A percentile compares a stretch with the other conserved stretches of the same genome.
These are phyloP conservation scores for Andrena minutula DNA, from an alignment of 2,888 invertebrate species.

Conservation along the genomic window DNA sequence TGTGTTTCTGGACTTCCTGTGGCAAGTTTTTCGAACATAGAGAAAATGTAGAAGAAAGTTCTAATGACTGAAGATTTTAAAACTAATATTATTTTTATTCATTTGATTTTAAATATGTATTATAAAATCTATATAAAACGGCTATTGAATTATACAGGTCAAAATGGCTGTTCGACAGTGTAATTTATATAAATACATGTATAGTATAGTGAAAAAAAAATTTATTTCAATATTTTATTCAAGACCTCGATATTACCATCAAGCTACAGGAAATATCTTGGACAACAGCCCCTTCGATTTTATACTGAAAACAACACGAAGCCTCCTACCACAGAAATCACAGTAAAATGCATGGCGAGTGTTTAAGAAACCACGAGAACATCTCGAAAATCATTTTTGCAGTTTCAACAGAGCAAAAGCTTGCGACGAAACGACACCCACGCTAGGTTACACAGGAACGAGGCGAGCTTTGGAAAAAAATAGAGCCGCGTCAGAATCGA, in stretches of 20 bases:
- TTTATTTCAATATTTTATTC: too few species aligned
- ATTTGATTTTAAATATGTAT: too few species aligned
- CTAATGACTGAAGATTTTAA: too few species aligned
- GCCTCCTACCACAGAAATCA: neutral
- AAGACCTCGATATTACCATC: neutral
- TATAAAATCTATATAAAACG: too few species aligned
- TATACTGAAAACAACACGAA: neutral
- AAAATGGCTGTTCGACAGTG: too few species aligned
- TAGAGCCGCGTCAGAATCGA: conserved; percentile 42
- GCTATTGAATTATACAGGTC: too few species aligned
- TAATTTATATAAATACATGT: too few species aligned
- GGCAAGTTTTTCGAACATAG: too few species aligned
- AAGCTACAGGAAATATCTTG: neutral
- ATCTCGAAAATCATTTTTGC: neutral
- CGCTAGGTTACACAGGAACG: conserved; percentile 27
- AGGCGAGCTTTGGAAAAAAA: conserved; percentile 11
- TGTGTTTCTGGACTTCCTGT: too few species aligned
- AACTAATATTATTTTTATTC: too few species aligned
- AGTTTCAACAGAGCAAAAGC: neutral
- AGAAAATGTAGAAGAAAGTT: too few species aligned
- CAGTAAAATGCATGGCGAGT: neutral
- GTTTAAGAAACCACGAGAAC: neutral
- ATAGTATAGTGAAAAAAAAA: too few species aligned
- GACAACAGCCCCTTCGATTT: neutral
- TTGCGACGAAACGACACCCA: neutral